A percentile compares a stretch with the other conserved stretches of the same genome.
phyloP scores from a whole-genome alignment of 2,797 vertebrate genomes.

The Enteromius mattozi region DNA sequence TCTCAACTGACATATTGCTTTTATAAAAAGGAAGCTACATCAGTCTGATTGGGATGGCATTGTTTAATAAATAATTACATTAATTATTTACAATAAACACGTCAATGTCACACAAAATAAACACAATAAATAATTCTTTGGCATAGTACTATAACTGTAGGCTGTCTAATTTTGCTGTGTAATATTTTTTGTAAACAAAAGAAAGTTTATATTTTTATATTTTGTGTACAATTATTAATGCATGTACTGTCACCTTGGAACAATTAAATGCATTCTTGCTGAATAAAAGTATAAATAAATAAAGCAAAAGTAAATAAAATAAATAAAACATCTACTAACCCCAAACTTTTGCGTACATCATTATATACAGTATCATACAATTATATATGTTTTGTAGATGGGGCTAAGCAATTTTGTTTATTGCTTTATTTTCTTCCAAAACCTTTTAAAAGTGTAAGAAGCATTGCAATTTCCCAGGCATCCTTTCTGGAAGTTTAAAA shows the following conservation, averaged over 20 bases:
- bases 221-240: neutral
- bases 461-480: neutral
- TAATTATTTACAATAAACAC: neutral
- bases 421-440: neutral
- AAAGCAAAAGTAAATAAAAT: neutral
- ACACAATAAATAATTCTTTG: neutral
- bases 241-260: neutral
- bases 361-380: neutral
- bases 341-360: neutral
- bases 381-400: neutral
- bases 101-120: neutral
- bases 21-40: neutral
- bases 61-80: neutral
- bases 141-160: neutral
- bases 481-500: neutral
- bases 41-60: neutral
- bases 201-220: neutral
- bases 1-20: constrained; percentile 6
- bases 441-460: neutral
- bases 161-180: neutral
- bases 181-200: neutral
- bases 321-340: neutral
- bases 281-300: neutral
- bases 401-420: neutral
- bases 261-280: neutral